A percentile compares a stretch with the other conserved stretches of the same genome.
Evolutionary conservation across 2,888 invertebrate genomes (phyloP).

Genomic region (Lycaena phlaeas): DNA sequence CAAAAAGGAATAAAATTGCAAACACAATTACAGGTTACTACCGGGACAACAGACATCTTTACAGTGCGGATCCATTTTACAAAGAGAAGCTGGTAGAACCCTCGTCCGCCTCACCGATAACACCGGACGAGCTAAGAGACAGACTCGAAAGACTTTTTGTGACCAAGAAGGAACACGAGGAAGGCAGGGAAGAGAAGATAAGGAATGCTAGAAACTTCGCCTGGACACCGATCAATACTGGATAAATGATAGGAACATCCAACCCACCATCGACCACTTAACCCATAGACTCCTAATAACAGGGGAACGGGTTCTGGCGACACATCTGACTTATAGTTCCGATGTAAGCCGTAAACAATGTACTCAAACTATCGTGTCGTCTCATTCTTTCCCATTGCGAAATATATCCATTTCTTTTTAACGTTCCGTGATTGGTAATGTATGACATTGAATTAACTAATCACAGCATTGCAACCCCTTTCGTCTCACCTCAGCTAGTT

Average conservation of each 20-base stretch:
- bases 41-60: slow-evolving; percentile 36
- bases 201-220: slow-evolving; percentile 55
- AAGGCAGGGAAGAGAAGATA: slow-evolving; percentile 38
- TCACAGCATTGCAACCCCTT: too few species aligned
- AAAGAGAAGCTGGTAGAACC: slow-evolving; percentile 49
- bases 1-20: slow-evolving; percentile 6
- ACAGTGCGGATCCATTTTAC: slow-evolving; percentile 43
- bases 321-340: too few species aligned
- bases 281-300: too few species aligned
- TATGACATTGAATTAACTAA: too few species aligned
- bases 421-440: too few species aligned
- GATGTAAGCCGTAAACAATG: too few species aligned
- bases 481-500: too few species aligned
- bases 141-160: slow-evolving; percentile 64
- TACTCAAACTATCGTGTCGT: too few species aligned
- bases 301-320: too few species aligned
- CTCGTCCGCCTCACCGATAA: slow-evolving; percentile 53
- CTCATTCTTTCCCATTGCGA: too few species aligned
- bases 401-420: too few species aligned
- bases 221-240: slow-evolving; percentile 56
- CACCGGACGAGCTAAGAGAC: slow-evolving; percentile 67
- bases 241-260: slow-evolving; percentile 21
- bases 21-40: slow-evolving; percentile 41
- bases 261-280: background rate
- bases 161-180: slow-evolving; percentile 44